Evolutionary conservation across 2,888 invertebrate genomes (phyloP).

Genomic region (Heterodera filipjevi): DNA sequence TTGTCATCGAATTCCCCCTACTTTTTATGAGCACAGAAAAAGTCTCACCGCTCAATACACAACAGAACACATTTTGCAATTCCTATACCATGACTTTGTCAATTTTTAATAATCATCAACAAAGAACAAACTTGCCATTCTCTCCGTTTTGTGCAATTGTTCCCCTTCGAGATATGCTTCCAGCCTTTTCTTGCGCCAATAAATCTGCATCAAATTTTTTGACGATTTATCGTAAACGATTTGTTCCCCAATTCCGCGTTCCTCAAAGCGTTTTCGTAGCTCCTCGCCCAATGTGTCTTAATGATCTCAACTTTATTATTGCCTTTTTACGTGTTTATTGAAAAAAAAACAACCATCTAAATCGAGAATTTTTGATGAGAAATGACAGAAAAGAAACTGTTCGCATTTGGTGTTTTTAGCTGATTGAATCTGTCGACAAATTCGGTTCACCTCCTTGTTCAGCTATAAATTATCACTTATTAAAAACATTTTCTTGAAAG

Average conservation of each 20-base stretch:
- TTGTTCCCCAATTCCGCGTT: constrained; percentile 37
- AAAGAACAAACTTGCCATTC: constrained; percentile 39
- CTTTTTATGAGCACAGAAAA: constrained; percentile 38
- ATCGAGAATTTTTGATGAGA: constrained; percentile 35
- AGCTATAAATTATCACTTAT: too few species aligned
- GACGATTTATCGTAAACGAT: constrained; percentile 30
- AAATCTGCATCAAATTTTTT: constrained; percentile 31
- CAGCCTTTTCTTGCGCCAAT: constrained; percentile 42
- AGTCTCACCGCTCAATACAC: constrained; percentile 40
- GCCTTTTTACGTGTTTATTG: too few species aligned
- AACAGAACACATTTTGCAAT: constrained; percentile 30
- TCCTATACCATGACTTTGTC: constrained; percentile 30
- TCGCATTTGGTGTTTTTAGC: constrained; percentile 52
- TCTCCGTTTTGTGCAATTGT: constrained; percentile 39
- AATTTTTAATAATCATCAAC: too few species aligned
- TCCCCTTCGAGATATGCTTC: constrained; percentile 45
- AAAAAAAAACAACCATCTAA: constrained; percentile 40
- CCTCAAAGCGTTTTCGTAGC: constrained; percentile 33
- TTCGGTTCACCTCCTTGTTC: constrained; percentile 42
- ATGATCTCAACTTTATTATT: not conserved
- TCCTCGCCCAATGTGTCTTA: constrained; percentile 34
- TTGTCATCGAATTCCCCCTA: constrained; percentile 13
- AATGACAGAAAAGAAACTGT: constrained; percentile 46
- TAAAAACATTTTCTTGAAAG: too few species aligned
- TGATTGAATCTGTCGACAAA: constrained; percentile 45